Conservation (phyloP, 2,113 vertebrate genomes). For the Scytalopus superciliaris region DNA sequence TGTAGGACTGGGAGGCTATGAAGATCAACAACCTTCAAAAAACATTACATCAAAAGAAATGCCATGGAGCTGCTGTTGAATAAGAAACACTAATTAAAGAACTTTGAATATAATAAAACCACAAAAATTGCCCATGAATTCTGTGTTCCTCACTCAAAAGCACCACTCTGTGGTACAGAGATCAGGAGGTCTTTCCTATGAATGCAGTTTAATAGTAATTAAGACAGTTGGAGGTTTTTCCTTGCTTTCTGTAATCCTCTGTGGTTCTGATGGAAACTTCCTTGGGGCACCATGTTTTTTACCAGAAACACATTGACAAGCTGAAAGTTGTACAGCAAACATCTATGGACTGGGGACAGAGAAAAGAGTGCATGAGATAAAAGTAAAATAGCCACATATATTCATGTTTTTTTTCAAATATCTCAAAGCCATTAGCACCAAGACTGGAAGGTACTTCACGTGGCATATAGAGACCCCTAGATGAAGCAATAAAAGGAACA, state of each 20-base stretch:
- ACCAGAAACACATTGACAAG: background rate
- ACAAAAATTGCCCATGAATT: background rate
- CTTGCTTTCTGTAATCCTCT: slow-evolving; percentile 4
- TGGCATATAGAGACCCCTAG: background rate
- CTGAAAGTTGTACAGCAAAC: background rate
- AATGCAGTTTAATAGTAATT: background rate
- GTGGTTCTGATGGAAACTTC: background rate
- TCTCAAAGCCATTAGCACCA: background rate
- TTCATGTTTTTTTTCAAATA: background rate
- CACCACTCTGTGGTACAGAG: background rate
- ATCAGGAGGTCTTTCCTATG: background rate
- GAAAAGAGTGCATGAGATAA: background rate
- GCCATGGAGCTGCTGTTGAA: background rate
- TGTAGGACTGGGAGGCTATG: background rate
- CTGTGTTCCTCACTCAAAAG: background rate
- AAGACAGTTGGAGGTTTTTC: background rate
- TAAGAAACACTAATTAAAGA: background rate
- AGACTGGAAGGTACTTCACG: background rate
- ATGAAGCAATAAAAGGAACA: background rate
- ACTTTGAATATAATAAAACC: background rate
- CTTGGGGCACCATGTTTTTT: background rate
- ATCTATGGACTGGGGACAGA: background rate
- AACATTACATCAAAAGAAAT: background rate
- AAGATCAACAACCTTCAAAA: background rate
- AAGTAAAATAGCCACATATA: background rate